Evolutionary conservation across 2,113 vertebrate genomes (phyloP), one percentile per base, ranked within the genome.

Genomic region (Pleuronectes platessa): DNA sequence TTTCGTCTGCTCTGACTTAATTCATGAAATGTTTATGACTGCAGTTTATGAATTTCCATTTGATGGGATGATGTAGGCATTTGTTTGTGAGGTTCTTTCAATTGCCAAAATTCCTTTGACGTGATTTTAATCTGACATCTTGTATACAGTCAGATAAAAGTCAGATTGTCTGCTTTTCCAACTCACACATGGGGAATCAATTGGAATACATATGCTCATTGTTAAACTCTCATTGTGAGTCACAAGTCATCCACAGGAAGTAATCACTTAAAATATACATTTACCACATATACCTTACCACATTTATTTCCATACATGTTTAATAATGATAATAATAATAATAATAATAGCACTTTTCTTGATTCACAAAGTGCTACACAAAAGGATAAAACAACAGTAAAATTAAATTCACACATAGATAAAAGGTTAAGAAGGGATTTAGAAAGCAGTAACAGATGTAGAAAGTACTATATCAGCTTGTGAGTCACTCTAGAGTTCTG

Each of bases 1-100:
- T 26, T n/a, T 2, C 60, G 17, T 49, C 56, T 17, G 20, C 23
- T 23, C 58, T 61, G 76, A 65, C 35, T 56, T 49, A 35, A 61
- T 12, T n/a, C 7, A 49, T 58, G 2, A 76, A 82, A 65, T 21
- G 49, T 75, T 61, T 61, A n/a, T 31, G 2, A 35, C 20, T 51
- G 0, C 58, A 61, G 7, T 67, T 53, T 60, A n/a, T 27, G 0
- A 61, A 24, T 76, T 42, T 17, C 2, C 23, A 9, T 65, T 71
- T 58, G 26, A 26, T 55, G 12, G 12, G 21, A 37, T 62, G 13
- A 42, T 65, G 17, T 68, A 20, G 23, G 45, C 11, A 31, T 23
- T 26, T 59, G 53, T 63, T 64, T 20, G 24, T 51, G 31, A 58
- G 8, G 8, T 18, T 7, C 18, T 17, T 51, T 20, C 17, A 2